phyloP scores from a whole-genome alignment of 2,888 invertebrate genomes.

The Dyspetes luteomarginatus region DNA sequence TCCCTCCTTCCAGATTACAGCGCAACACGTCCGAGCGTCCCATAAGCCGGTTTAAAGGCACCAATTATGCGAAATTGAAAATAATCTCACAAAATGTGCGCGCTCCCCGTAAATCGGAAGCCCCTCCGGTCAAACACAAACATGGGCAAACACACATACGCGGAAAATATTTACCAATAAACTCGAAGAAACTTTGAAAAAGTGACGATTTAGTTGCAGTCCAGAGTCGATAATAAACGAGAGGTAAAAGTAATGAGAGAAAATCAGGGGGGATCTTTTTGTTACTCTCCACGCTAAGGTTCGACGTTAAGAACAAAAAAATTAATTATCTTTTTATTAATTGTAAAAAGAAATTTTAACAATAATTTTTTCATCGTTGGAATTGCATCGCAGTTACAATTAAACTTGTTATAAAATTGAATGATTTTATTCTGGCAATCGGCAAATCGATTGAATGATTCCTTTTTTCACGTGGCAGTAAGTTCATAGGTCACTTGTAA shows the following conservation, averaged over 20 bases:
- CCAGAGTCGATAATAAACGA: constrained; percentile 12
- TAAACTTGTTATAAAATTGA: no score
- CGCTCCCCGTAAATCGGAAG: constrained; percentile 65
- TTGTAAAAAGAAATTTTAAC: background rate
- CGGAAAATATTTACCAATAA: constrained; percentile 11
- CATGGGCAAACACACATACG: background rate
- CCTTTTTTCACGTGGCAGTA: background rate
- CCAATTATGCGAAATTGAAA: constrained; percentile 76
- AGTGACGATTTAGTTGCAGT: constrained; percentile 19
- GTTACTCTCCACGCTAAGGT: background rate
- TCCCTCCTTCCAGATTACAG: constrained; percentile 43
- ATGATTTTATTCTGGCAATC: no score
- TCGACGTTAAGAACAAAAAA: background rate
- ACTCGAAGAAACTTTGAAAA: constrained; percentile 28
- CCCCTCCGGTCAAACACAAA: constrained; percentile 12
- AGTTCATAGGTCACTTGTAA: background rate
- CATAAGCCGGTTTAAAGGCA: constrained; percentile 56
- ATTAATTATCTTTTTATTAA: background rate
- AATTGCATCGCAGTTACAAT: no score
- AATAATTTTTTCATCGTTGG: no score
- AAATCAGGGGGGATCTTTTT: background rate
- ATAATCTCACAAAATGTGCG: constrained; percentile 69
- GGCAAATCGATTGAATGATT: background rate
- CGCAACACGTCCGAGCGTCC: constrained; percentile 56
- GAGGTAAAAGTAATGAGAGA: constrained; percentile 7